A percentile compares a stretch with the other conserved stretches of the same genome.
Evolutionary conservation across 2,797 vertebrate genomes (phyloP).

Genomic region (Peromyscus aztecus): DNA sequence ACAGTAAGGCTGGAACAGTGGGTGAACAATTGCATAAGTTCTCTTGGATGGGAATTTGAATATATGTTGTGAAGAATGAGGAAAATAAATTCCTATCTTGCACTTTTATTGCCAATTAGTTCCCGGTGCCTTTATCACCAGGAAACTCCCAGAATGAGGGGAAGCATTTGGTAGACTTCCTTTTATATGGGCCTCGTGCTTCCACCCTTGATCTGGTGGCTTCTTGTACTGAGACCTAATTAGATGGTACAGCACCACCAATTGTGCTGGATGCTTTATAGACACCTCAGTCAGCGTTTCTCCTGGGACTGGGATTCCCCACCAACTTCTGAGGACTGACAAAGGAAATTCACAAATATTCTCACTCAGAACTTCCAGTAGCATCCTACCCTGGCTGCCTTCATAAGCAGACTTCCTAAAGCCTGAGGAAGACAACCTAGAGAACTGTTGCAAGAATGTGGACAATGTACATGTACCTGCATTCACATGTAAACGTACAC

Average conservation of each 20-base stretch:
- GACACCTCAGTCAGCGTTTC: slow-evolving; percentile 65
- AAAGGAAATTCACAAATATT: slow-evolving; percentile 67
- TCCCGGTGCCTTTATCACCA: not conserved
- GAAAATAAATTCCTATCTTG: not conserved
- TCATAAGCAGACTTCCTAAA: not conserved
- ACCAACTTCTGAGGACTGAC: slow-evolving; percentile 24
- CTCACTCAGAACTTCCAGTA: not conserved
- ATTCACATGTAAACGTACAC: not conserved
- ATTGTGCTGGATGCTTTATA: slow-evolving; percentile 56
- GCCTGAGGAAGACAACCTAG: not conserved
- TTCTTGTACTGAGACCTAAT: not conserved
- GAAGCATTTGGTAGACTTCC: slow-evolving; percentile 6
- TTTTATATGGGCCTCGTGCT: not conserved
- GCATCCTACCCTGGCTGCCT: not conserved
- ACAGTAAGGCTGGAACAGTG: not conserved
- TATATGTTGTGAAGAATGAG: not conserved
- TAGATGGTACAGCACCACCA: not conserved
- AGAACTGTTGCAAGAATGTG: not conserved
- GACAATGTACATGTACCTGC: not conserved
- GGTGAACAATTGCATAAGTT: not conserved
- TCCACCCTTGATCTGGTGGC: not conserved
- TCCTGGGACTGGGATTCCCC: slow-evolving; percentile 56
- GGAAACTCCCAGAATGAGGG: slow-evolving; percentile 60
- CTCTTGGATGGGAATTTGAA: not conserved
- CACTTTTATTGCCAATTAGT: not conserved